phyloP scores from a whole-genome alignment of 2,797 vertebrate species.

The Galago senegalensis region DNA sequence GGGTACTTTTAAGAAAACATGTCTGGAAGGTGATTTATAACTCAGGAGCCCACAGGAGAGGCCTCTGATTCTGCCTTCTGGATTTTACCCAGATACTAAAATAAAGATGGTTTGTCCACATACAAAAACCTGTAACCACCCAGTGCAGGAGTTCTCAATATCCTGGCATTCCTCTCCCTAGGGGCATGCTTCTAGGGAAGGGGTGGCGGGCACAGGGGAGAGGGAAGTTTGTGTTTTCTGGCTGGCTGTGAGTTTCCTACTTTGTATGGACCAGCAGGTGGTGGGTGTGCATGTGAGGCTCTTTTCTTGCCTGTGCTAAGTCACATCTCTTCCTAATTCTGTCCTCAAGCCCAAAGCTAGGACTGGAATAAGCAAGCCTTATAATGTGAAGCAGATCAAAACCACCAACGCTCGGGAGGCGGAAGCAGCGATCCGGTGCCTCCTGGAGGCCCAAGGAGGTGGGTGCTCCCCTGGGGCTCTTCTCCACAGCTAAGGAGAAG shows the following conservation, averaged over 20 bases:
- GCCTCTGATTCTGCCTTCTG: background rate
- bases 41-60: fast-evolving
- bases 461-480: no score
- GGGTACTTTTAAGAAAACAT: background rate
- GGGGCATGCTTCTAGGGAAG: fast-evolving
- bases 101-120: background rate
- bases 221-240: background rate
- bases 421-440: constrained; percentile 90
- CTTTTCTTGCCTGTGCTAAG: background rate
- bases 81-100: background rate
- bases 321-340: background rate
- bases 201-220: fast-evolving
- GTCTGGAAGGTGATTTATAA: background rate
- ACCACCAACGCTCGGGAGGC: constrained; percentile 91
- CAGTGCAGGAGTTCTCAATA: fast-evolving
- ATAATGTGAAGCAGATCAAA: constrained; percentile 92
- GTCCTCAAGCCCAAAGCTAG: constrained; percentile 89
- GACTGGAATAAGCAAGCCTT: constrained; percentile 92
- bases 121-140: background rate
- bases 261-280: fast-evolving
- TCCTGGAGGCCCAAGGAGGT: constrained; percentile 91
- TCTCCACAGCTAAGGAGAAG: background rate
- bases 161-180: fast-evolving
- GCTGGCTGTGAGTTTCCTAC: fast-evolving
- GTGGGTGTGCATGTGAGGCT: fast-evolving